Evolutionary conservation across 2,797 vertebrate genomes (phyloP).

Genomic region (Tangara arthus): DNA sequence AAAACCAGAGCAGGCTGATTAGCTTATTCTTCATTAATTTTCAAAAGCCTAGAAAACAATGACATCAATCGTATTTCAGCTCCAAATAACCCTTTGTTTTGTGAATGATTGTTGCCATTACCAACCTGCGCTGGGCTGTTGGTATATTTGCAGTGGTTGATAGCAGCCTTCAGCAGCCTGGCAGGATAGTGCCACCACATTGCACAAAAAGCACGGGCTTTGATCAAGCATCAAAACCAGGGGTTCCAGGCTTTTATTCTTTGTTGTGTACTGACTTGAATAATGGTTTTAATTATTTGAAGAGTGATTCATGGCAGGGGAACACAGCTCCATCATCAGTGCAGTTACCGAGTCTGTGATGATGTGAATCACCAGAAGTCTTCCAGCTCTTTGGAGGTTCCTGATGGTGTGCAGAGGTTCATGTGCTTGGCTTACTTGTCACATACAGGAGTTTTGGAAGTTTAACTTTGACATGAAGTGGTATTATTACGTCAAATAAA

Average conservation of each 20-base stretch:
- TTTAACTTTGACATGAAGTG: background rate
- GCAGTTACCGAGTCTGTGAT: background rate
- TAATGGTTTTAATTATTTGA: background rate
- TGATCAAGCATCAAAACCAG: background rate
- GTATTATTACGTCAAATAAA: background rate
- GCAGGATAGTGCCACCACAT: background rate
- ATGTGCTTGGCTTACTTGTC: background rate
- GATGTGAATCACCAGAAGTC: background rate
- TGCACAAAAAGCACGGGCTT: background rate
- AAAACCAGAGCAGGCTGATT: background rate
- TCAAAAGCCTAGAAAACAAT: background rate
- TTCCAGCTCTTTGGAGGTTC: background rate
- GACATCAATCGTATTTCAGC: background rate
- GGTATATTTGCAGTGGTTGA: background rate
- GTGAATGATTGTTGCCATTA: background rate
- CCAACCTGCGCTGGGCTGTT: background rate
- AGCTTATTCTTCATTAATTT: background rate
- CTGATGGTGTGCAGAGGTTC: background rate
- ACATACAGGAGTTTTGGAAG: background rate
- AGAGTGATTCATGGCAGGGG: slow-evolving; percentile 1
- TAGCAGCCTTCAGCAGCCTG: background rate
- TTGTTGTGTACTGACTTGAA: background rate
- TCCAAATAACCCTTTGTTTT: background rate
- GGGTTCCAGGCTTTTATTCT: background rate
- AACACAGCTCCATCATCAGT: background rate